Evolutionary conservation across 2,113 vertebrate genomes (phyloP).

Genomic region (Empidonax alnorum): DNA sequence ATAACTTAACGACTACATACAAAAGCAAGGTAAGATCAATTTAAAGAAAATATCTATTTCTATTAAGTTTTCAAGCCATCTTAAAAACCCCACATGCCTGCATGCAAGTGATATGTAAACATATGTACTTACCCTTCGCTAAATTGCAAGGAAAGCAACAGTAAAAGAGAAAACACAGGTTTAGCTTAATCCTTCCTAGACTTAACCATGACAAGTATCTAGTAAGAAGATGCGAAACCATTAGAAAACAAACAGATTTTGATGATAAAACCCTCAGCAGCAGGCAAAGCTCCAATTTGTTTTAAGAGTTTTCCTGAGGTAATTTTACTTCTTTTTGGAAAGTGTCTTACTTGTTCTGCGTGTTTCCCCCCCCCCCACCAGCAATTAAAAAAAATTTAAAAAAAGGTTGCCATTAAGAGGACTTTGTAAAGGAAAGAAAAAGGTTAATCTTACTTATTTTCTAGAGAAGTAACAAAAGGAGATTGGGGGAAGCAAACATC

Average conservation of each 20-base stretch:
- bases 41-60: not conserved
- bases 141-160: conserved; percentile 73
- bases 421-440: not conserved
- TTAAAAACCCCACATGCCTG: not conserved
- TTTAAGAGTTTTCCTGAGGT: not conserved
- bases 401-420: not conserved
- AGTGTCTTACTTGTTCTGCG: fast-evolving
- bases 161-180: conserved; percentile 65
- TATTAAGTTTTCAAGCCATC: not conserved
- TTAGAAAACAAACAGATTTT: not conserved
- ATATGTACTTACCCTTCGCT: conserved; percentile 81
- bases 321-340: not conserved
- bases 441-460: not conserved
- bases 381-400: not conserved
- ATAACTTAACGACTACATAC: not conserved
- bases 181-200: conserved; percentile 36
- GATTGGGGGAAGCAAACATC: not conserved
- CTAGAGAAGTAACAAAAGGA: not conserved
- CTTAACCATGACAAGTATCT: not conserved
- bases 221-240: not conserved
- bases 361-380: not conserved
- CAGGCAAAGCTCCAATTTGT: fast-evolving
- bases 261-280: not conserved
- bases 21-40: not conserved
- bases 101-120: conserved; percentile 33